Evolutionary conservation across 2,888 invertebrate species (phyloP), one percentile per base, ranked within the genome.

Genomic region (Epinotia brunnichana): DNA sequence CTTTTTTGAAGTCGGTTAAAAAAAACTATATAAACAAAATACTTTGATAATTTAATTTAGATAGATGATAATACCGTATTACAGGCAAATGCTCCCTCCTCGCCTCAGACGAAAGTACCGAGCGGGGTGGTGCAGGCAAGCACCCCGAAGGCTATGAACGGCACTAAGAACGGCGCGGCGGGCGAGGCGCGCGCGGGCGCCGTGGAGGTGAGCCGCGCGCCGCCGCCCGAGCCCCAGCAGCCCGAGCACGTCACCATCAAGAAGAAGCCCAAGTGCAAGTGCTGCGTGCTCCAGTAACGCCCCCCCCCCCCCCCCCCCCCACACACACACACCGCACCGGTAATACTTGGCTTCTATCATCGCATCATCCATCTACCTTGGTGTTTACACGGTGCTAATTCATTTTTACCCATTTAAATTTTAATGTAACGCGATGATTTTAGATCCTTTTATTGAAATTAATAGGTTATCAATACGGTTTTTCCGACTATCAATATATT

Each of bases 231-330:
- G 86, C 96, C 96, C 66, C 95, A 95, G 83, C 97, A 97, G 90
- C 97, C 97, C 78, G 98, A 98, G 90, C 97, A 97, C 90, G 97
- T 98, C 85, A 96, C 97, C 87, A 95, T 98, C 87, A 98, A 98
- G 95, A 98, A 98, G 95, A 98, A 98, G 94, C 97, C 97, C 92
- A 98, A 97, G 94, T 98, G 98, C 95, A 96, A 97, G 91, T 98
- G 98, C 95, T 98, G 98, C 95, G 97, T 97, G 88, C 95, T 98
- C 89, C 97, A 98, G 95, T 98, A 97, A 95, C 60, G 64, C 70
- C 21, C 69, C 66, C 17, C 70, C n/a, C 51, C 64, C 64, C 61
- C 64, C n/a, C 60, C 71, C 21, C 69, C 66, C 17, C 70, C n/a
- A 56, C 64, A 62, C 61, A 62, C n/a, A 59, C 71, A 70, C 74